These are phyloP conservation scores for Etheostoma cragini DNA, from an alignment of 2,113 vertebrate genomes.

Conservation along the genomic window DNA sequence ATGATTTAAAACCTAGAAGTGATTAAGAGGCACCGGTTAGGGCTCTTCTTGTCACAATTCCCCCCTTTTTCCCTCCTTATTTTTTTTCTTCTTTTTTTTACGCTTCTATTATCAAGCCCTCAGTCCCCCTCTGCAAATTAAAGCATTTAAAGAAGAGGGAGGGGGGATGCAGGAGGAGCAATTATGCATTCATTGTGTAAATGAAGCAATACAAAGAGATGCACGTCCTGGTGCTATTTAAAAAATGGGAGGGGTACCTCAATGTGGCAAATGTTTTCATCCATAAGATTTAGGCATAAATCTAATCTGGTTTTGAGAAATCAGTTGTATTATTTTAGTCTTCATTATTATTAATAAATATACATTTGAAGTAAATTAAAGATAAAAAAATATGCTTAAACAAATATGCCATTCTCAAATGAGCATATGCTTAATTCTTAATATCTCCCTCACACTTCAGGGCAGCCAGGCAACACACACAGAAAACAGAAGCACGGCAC, in stretches of 20 bases:
- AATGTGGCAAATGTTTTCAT: conserved; percentile 82
- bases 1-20: conserved; percentile 99
- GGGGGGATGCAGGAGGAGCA: conserved; percentile 80
- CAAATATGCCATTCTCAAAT: conserved; percentile 59
- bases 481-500: conserved; percentile 21
- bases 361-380: conserved; percentile 8
- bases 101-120: conserved; percentile 94
- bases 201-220: conserved; percentile 93
- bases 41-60: conserved; percentile 88
- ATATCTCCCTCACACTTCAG: conserved; percentile 87
- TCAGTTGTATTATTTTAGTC: conserved; percentile 5
- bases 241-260: conserved; percentile 78
- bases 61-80: conserved; percentile 77
- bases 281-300: conserved; percentile 80
- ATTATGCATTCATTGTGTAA: conserved; percentile 92
- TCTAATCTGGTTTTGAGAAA: conserved; percentile 58
- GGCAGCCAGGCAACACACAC: conserved; percentile 83
- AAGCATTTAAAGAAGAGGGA: conserved; percentile 86
- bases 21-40: conserved; percentile 99
- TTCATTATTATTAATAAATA: conserved; percentile 9
- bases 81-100: conserved; percentile 77
- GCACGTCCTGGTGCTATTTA: conserved; percentile 84
- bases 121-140: conserved; percentile 98
- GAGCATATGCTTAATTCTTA: conserved; percentile 45
- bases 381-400: not conserved